Base-by-base conservation (phyloP, 2,888 invertebrate genomes). In the Andricus quercusramuli region DNA sequence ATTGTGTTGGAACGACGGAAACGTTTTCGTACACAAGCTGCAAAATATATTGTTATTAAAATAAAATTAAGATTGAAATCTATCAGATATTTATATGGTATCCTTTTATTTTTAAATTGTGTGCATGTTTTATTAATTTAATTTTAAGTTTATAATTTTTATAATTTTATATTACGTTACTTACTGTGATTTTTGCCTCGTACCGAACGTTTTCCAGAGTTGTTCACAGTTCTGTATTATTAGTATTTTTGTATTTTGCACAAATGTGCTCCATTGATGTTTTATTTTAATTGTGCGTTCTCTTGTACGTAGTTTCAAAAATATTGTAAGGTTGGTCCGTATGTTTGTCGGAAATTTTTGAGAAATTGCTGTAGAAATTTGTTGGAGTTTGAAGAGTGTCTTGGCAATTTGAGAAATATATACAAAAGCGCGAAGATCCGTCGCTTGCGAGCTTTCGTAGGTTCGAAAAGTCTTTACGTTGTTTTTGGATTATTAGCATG, bases 401-500 rank as follows among this genome's bases (percentile, higher is more conserved):
- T 25, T 25, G n/a, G 22, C 25, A 25, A 17, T 47, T 4, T 17
- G 15, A 20, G 51, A 74, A 74, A 13, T 15, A 13, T 74, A 51
- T 29, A 74, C n/a, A 32, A 56, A 74, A 74, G 74, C 74, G 82
- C 83, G 84, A 85, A 82, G 83, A 85, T 84, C 82, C 83, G 83
- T 84, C 83, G 85, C 85, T 85, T 82, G 78, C 67, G 82, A 81
- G 79, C 78, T 83, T 81, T 65, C 79, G 32, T 77, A 76, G 76
- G 66, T 66, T 59, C 41, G n/a, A 32, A 62, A 41, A 29, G 47
- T 80, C 62, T 15, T 77, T 68, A 41, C 20, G 70, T 64, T 51
- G 37, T 22, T 67, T 47, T 59, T 22, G 22, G 13, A 56, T 74
- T 59, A 59, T 51, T n/a, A 74, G 74, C 74, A 74, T 74, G 74